phyloP scores from a whole-genome alignment of 2,888 invertebrate species.

The Callinectes sapidus region DNA sequence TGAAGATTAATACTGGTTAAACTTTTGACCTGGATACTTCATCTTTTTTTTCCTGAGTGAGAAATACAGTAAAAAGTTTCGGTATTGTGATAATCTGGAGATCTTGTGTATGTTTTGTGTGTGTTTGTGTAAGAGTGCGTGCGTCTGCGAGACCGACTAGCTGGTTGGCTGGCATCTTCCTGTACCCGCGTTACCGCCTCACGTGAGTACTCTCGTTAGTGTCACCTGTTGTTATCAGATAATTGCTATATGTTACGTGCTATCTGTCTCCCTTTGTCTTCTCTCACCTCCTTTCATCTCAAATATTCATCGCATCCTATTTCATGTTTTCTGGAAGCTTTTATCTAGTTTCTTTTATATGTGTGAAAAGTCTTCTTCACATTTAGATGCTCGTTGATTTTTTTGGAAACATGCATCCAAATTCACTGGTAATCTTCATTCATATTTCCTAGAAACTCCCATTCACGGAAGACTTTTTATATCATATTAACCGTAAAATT shows the following conservation, averaged over 20 bases:
- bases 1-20: not conserved
- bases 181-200: not conserved
- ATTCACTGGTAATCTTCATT: not conserved
- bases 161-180: not conserved
- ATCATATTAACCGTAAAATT: not conserved
- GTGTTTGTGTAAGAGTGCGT: not conserved
- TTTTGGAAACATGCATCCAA: not conserved
- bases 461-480: not conserved
- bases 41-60: not conserved
- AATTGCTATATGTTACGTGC: not conserved
- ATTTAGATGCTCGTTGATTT: not conserved
- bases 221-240: not conserved
- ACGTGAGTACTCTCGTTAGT: conserved; percentile 7
- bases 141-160: not conserved
- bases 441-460: not conserved
- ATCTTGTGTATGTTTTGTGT: not conserved
- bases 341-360: not conserved
- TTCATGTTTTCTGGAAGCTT: not conserved
- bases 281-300: not conserved
- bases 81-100: not conserved
- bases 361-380: not conserved
- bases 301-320: not conserved
- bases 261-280: not conserved
- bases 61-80: not conserved
- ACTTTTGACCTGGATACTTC: not conserved